phyloP scores from a whole-genome alignment of 2,797 vertebrate genomes.

The Mergus octosetaceus region DNA sequence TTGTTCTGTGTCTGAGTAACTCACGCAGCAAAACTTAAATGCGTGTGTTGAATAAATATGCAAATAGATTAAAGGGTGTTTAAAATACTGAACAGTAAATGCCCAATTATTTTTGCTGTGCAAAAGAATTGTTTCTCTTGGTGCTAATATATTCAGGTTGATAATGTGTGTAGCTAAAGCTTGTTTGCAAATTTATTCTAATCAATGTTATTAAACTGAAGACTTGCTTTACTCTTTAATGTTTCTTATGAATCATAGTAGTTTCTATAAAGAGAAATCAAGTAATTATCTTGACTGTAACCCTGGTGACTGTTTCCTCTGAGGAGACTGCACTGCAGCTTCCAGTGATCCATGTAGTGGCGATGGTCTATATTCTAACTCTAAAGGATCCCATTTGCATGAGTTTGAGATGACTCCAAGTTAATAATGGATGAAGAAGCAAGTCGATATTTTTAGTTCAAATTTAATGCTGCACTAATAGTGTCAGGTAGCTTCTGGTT shows the following conservation, averaged over 20 bases:
- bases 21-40: not conserved
- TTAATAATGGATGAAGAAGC: not conserved
- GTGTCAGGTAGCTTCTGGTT: not conserved
- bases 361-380: not conserved
- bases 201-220: conserved; percentile 18
- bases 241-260: conserved; percentile 17
- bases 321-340: conserved; percentile 12
- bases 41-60: not conserved
- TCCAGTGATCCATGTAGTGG: not conserved
- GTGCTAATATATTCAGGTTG: not conserved
- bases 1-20: not conserved
- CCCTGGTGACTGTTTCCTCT: not conserved
- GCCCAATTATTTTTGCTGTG: not conserved
- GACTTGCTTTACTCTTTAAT: not conserved
- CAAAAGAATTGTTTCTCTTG: not conserved
- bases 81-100: not conserved
- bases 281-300: conserved; percentile 33
- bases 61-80: not conserved
- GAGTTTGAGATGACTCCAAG: not conserved
- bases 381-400: not conserved
- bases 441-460: not conserved
- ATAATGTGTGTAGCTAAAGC: not conserved
- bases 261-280: conserved; percentile 18
- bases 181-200: conserved; percentile 37
- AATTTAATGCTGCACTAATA: not conserved